Evolutionary conservation across 2,113 vertebrate genomes (phyloP), one percentile per base, ranked within the genome.

Genomic region (Centropus bengalensis): DNA sequence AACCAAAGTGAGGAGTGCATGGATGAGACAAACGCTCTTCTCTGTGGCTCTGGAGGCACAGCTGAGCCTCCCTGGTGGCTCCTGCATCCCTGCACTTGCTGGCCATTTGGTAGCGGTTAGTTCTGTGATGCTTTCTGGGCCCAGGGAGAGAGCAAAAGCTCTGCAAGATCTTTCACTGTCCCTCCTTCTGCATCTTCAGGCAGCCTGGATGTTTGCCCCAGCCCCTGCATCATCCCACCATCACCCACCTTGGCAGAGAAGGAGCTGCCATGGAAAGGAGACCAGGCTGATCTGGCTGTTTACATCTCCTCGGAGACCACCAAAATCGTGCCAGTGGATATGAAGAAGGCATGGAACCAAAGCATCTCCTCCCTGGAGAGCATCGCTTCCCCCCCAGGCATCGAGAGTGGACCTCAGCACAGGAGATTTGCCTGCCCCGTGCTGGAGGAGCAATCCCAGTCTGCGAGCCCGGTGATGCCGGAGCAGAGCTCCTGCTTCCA

Each of bases 291-390:
- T 12, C 98, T 98, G 56, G 98, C 99, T 3, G 99, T 99, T 69
- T 99, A 99, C 0, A 96, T 99, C 94, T 99, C 99, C 20, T 98
- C 98, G 36, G 99, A 99, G 97, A 99, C 99, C 90, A 99, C 98
- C 42, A 99, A 99, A 97, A 99, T 99, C n/a, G 99, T 99, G 96
- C 99, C 99, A 0, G 98, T 99, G 96, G 99, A 99, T 96, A 98
- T 99, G 67, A 98, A 99, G 97, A 98, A 98, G 83, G 98, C 99
- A 3, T 99, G 99, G 99, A 99, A 99, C 97, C 99, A 99, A 98
- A 99, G 99, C 97, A 99, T 99, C 95, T 99, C 99, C 6, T 99
- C 99, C 60, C 96, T 99, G 92, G 99, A 99, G 96, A 99, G 99
- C 96, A 97, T 99, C 13, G 98, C 98, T n/a, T 99, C 99, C 8